Evolutionary conservation across 2,113 vertebrate species (phyloP).

Genomic region (Poecile atricapillus): DNA sequence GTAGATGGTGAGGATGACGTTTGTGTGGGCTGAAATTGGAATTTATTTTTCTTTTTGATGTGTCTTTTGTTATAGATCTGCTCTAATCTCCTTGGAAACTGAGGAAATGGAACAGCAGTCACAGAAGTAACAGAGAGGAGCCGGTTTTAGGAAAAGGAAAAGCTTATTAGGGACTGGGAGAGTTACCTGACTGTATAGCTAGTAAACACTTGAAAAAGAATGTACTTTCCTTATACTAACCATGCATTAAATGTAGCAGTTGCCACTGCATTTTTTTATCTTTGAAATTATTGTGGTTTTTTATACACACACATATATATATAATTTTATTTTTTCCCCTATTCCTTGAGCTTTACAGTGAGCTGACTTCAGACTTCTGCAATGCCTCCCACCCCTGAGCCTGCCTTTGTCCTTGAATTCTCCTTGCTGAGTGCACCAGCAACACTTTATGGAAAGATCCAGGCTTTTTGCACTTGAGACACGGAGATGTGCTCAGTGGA

Average conservation of each 20-base stretch:
- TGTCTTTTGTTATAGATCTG: neutral
- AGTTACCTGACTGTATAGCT: neutral
- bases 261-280: neutral
- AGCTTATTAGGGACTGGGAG: neutral
- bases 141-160: neutral
- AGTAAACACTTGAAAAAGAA: neutral
- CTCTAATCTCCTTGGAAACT: constrained; percentile 47
- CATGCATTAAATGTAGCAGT: neutral
- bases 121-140: neutral
- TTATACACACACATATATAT: too few species aligned
- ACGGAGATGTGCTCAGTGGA: fast-evolving
- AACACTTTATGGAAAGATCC: neutral
- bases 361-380: neutral
- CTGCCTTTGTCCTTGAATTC: neutral
- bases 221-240: neutral
- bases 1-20: neutral
- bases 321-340: neutral
- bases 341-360: neutral
- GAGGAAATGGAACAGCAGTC: neutral
- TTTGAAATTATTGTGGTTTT: neutral
- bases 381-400: neutral
- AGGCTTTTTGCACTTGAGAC: neutral
- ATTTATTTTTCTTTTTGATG: neutral
- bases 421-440: neutral
- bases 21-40: constrained; percentile 19